Percentiles rank a stretch among this genome's conserved stretches.
Evolutionary conservation across 1,140 invertebrate species (phyloP).

Genomic region (Trypoxylus dichotomus): DNA sequence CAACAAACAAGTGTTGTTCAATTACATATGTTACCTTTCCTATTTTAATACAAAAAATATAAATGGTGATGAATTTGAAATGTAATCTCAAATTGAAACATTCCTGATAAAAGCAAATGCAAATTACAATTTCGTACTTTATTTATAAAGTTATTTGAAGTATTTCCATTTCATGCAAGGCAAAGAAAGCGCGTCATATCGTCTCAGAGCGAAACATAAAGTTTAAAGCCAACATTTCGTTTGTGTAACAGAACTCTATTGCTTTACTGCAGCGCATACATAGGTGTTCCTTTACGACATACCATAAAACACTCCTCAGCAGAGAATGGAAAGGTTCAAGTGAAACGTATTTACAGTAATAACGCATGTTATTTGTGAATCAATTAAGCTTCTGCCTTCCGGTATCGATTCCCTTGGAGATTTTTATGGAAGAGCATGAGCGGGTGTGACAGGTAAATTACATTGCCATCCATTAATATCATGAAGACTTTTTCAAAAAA

Average conservation of each 20-base stretch:
- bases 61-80: too few relatives aligned
- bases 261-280: slow-evolving; percentile 5
- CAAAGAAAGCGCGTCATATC: neutral
- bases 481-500: too few relatives aligned
- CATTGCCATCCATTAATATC: too few relatives aligned
- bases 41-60: too few relatives aligned
- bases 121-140: too few relatives aligned
- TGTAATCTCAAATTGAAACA: too few relatives aligned
- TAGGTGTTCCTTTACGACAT: neutral
- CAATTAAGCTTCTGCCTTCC: neutral
- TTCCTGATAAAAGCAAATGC: too few relatives aligned
- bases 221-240: neutral
- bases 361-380: neutral
- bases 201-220: neutral
- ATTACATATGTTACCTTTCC: too few relatives aligned
- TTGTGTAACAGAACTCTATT: neutral
- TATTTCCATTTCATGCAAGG: neutral
- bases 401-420: neutral
- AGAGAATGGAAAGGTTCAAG: neutral
- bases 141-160: neutral
- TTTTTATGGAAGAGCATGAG: too few relatives aligned
- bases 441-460: too few relatives aligned
- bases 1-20: too few relatives aligned
- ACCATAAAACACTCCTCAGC: slow-evolving; percentile 5
- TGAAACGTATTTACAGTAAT: neutral